Evolutionary conservation across 1,140 invertebrate species (phyloP), one percentile per base, ranked within the genome.

Genomic region (Battus philenor): DNA sequence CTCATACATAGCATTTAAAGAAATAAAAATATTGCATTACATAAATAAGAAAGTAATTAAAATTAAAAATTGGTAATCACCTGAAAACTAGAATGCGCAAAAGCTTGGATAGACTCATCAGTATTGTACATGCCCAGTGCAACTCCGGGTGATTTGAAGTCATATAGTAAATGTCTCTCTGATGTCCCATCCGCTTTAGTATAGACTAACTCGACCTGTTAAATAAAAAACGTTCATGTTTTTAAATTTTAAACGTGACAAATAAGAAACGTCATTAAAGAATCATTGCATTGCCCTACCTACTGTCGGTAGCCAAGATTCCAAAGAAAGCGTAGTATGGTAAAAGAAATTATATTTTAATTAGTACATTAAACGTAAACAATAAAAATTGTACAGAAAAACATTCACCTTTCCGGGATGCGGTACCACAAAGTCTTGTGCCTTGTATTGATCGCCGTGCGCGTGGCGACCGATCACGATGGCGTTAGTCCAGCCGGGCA

Each of bases 381-480:
- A 6, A 5, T 12, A 12, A 30, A 2, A 0, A 2, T 30, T 1
- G 13, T 5, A 30, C 6, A 30, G 11, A 17, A n/a, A 9, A 10
- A 20, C 24, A 33, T 36, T 57, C 55, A 91, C 90, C 81, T 88
- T 93, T 44, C 94, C 93, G 24, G 91, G 91, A 67, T 87, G 89
- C 17, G 89, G 76, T 22, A 95, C 87, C 20, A 97, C 91, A 58
- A 93, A 87, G 84, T 97, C 95, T 52, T 91, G 92, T 1, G 95
- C 94, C 84, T 95, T 96, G 85, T 97, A 97, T 80, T 96, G 95
- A 84, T 97, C 95, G 20, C 94, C 95, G 77, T 93, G 92, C 11
- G 95, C 95, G 78, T 97, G 95, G 74, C 95, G 91, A 20, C 95
- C 95, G 62, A 97, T 96, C 10, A 95, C 84, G 45, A 92, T 92